A percentile compares a stretch with the other conserved stretches of the same genome.
Evolutionary conservation across 2,888 invertebrate genomes (phyloP).

Genomic region (Ennomos erosarius): DNA sequence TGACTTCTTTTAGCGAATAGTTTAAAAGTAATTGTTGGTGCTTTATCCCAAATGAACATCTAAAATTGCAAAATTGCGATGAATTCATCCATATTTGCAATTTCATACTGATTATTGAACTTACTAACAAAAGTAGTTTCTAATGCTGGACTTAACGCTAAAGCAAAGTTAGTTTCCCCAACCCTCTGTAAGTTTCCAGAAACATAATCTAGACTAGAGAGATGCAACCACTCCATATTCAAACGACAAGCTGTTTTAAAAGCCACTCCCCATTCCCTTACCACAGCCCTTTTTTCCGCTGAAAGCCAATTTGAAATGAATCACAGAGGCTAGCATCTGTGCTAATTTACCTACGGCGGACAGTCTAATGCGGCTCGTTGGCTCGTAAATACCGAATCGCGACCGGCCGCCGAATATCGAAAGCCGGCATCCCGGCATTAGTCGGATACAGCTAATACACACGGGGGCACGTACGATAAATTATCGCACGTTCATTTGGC

Average conservation of each 20-base stretch:
- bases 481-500: slow-evolving; percentile 83
- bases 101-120: too few species aligned
- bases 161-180: too few species aligned
- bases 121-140: too few species aligned
- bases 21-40: too few species aligned
- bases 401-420: slow-evolving; percentile 84
- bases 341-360: slow-evolving; percentile 85
- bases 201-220: not conserved
- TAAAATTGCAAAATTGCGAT: too few species aligned
- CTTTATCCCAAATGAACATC: too few species aligned
- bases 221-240: slow-evolving; percentile 20
- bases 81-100: too few species aligned
- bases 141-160: too few species aligned
- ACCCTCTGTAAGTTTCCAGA: too few species aligned
- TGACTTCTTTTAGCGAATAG: too few species aligned
- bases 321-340: slow-evolving; percentile 84
- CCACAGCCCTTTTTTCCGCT: slow-evolving; percentile 77
- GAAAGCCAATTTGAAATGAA: slow-evolving; percentile 85
- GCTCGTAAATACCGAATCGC: slow-evolving; percentile 83
- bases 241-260: slow-evolving; percentile 74
- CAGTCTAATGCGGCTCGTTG: slow-evolving; percentile 83
- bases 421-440: slow-evolving; percentile 74
- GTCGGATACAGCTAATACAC: slow-evolving; percentile 85
- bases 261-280: slow-evolving; percentile 75
- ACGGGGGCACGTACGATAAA: slow-evolving; percentile 82